Percentiles rank a stretch among this genome's conserved stretches.
Evolutionary conservation across 35 echinoderm and acorn worm genomes (phyloP).

Genomic region (Hemicentrotus pulcherrimus): DNA sequence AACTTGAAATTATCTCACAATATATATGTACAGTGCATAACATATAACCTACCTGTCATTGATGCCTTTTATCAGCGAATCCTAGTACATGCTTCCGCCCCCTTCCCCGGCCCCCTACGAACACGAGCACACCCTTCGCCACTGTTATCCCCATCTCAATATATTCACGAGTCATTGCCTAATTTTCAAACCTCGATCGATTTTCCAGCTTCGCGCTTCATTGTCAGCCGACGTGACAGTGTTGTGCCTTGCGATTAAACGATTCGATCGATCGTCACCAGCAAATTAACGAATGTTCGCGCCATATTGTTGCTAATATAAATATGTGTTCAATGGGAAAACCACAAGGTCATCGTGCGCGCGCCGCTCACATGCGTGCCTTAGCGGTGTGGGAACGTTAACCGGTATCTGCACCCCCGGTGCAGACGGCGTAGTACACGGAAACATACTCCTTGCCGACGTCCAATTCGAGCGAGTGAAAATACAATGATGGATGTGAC

Average conservation of each 20-base stretch:
- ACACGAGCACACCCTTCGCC: background rate
- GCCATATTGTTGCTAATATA: conserved; percentile 13
- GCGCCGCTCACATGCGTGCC: background rate
- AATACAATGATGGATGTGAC: background rate
- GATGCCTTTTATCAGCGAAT: too few relatives aligned
- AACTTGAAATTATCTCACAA: background rate
- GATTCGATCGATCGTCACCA: background rate
- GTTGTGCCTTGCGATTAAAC: background rate
- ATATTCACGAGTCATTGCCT: background rate
- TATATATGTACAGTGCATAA: too few relatives aligned
- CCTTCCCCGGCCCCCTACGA: background rate
- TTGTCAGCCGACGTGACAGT: background rate
- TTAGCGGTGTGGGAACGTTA: background rate
- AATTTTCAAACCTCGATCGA: background rate
- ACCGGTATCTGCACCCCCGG: background rate
- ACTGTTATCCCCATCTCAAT: background rate
- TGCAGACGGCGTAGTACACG: background rate
- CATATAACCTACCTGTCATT: too few relatives aligned
- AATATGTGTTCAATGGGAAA: background rate
- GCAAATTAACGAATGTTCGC: conserved; percentile 17
- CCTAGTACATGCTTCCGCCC: too few relatives aligned
- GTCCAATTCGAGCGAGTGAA: background rate
- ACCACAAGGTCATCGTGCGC: background rate
- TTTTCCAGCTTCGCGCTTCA: conserved; percentile 1
- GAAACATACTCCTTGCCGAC: background rate